Conservation (phyloP, 2,888 invertebrate genomes). For the Bombyx huttoni region DNA sequence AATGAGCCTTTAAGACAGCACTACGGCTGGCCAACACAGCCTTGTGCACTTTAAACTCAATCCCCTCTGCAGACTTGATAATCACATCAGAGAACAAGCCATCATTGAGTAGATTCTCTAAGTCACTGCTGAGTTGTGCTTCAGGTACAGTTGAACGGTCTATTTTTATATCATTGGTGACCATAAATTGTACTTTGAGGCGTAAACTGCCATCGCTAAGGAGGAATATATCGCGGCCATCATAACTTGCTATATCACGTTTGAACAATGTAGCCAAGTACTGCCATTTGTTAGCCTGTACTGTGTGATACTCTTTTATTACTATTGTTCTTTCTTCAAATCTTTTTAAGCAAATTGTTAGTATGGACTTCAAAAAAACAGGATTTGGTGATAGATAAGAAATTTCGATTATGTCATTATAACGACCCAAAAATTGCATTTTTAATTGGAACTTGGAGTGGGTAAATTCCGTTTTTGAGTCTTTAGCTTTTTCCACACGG, state of each 20-base stretch:
- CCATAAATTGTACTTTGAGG: slow-evolving; percentile 55
- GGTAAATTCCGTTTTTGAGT: slow-evolving; percentile 18
- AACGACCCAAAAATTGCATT: slow-evolving; percentile 52
- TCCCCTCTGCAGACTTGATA: slow-evolving; percentile 49
- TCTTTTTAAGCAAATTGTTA: slow-evolving; percentile 50
- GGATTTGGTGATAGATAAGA: slow-evolving; percentile 48
- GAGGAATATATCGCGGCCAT: slow-evolving; percentile 42
- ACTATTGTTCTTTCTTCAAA: slow-evolving; percentile 57
- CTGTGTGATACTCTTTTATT: slow-evolving; percentile 53
- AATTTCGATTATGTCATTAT: slow-evolving; percentile 56
- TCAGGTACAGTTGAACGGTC: slow-evolving; percentile 36
- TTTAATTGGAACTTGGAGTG: slow-evolving; percentile 49
- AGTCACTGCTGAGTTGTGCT: slow-evolving; percentile 48
- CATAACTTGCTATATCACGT: slow-evolving; percentile 42
- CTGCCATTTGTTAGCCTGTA: slow-evolving; percentile 60
- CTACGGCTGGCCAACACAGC: slow-evolving; percentile 56
- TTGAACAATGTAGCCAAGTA: slow-evolving; percentile 54
- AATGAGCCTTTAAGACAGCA: slow-evolving; percentile 55
- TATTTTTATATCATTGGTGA: slow-evolving; percentile 53
- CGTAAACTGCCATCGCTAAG: slow-evolving; percentile 51
- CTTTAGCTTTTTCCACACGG: slow-evolving; percentile 41
- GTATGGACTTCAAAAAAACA: slow-evolving; percentile 48
- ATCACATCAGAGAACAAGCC: slow-evolving; percentile 53
- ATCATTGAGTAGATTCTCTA: slow-evolving; percentile 47
- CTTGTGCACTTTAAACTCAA: slow-evolving; percentile 55